These are phyloP conservation scores for Chymomyza costata DNA, from an alignment of 1,140 invertebrate genomes.

Conservation along the genomic window DNA sequence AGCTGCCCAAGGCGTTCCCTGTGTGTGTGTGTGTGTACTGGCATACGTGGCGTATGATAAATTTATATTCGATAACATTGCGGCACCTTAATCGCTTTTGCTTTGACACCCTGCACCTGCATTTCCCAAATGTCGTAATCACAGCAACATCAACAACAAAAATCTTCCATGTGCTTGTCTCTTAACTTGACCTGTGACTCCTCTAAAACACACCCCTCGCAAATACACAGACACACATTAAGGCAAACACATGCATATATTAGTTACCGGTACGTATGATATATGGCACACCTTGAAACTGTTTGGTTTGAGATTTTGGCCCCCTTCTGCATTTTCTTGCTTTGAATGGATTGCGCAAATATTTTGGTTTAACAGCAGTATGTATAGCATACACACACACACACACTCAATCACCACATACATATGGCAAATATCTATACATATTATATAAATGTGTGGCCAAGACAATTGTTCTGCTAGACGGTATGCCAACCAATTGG, in stretches of 20 bases:
- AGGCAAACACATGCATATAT: conserved; percentile 44
- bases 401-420: too few relatives aligned
- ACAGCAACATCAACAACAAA: background rate
- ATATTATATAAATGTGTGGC: too few relatives aligned
- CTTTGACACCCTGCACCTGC: conserved; percentile 15
- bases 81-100: conserved; percentile 16
- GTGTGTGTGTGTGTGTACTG: conserved; percentile 5
- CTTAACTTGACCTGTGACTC: background rate
- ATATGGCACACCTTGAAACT: conserved; percentile 39
- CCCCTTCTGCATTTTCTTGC: conserved; percentile 48
- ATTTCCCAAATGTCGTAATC: conserved; percentile 1
- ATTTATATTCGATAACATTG: conserved; percentile 39
- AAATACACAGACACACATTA: too few relatives aligned
- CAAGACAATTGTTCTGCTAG: too few relatives aligned
- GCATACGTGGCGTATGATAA: conserved; percentile 33
- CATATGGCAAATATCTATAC: too few relatives aligned
- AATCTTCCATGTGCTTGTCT: conserved; percentile 12
- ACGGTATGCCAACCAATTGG: too few relatives aligned
- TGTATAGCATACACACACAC: too few relatives aligned
- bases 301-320: too few relatives aligned
- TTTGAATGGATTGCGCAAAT: conserved; percentile 49
- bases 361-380: too few relatives aligned
- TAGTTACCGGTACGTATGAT: conserved; percentile 36
- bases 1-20: background rate
- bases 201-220: background rate